Conservation (phyloP, 1,140 invertebrate genomes). For the Hetaerina americana region DNA sequence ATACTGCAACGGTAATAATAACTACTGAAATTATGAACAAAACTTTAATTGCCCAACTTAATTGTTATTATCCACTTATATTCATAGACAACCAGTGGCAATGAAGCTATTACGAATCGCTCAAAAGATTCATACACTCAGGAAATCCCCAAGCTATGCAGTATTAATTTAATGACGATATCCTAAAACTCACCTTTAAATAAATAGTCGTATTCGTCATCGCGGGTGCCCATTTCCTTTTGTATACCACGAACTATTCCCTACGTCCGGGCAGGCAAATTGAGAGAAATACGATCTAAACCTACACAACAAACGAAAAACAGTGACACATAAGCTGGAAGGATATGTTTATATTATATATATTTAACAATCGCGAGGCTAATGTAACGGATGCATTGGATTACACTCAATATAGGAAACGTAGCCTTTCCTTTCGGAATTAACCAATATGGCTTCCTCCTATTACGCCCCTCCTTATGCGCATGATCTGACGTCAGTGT, state of each 20-base stretch:
- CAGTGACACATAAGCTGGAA: background rate
- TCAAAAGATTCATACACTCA: no score
- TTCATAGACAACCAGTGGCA: no score
- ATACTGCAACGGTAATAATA: no score
- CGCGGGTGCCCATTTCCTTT: slow-evolving; percentile 73
- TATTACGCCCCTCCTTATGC: background rate
- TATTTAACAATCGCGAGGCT: background rate
- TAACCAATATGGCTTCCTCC: background rate
- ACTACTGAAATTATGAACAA: no score
- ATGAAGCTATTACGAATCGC: no score
- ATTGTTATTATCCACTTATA: no score
- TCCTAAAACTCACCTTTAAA: slow-evolving; percentile 80
- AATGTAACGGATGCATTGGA: background rate
- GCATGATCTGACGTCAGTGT: background rate
- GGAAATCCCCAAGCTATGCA: background rate
- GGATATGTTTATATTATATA: background rate
- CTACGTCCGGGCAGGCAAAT: background rate
- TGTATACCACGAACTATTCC: background rate
- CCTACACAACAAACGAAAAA: background rate
- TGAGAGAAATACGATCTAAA: background rate
- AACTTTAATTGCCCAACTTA: no score
- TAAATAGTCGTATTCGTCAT: slow-evolving; percentile 99
- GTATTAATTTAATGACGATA: background rate
- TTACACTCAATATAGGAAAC: background rate
- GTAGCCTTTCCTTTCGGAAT: background rate